These are phyloP conservation scores for Mormoops blainvillei DNA, from an alignment of 2,113 vertebrate genomes.

Conservation along the genomic window DNA sequence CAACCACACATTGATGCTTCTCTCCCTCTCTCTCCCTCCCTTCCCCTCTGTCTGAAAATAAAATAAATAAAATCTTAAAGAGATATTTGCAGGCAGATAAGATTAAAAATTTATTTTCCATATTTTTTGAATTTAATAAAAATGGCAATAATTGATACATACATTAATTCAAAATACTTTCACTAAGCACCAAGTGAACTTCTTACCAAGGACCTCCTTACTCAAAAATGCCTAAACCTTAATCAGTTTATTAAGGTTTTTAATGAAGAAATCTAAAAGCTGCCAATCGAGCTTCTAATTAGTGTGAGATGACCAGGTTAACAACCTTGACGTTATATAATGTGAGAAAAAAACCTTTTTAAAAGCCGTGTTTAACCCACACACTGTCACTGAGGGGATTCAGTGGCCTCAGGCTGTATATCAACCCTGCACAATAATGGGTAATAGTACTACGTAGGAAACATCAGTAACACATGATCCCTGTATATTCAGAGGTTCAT, in stretches of 20 bases:
- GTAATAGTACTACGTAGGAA: not conserved
- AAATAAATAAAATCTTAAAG: no score
- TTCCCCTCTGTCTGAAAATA: no score
- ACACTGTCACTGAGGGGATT: not conserved
- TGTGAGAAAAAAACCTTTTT: not conserved
- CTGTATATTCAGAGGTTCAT: not conserved
- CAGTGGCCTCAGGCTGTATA: not conserved
- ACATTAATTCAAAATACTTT: constrained; percentile 27
- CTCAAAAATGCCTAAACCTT: not conserved
- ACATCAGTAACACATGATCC: not conserved
- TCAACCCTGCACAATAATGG: not conserved
- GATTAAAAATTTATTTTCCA: not conserved
- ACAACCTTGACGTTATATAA: not conserved
- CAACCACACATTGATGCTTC: no score
- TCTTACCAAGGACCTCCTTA: not conserved
- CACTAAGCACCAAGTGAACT: not conserved
- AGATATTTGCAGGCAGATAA: not conserved
- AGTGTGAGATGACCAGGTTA: not conserved
- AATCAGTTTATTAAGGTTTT: not conserved
- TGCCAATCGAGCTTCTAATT: not conserved
- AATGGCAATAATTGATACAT: not conserved
- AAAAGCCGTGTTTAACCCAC: not conserved
- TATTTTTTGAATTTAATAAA: not conserved
- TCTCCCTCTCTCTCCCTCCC: no score
- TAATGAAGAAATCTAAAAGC: not conserved